Conservation (phyloP, 1,140 invertebrate genomes). For the Drosophila chauvacae region DNA sequence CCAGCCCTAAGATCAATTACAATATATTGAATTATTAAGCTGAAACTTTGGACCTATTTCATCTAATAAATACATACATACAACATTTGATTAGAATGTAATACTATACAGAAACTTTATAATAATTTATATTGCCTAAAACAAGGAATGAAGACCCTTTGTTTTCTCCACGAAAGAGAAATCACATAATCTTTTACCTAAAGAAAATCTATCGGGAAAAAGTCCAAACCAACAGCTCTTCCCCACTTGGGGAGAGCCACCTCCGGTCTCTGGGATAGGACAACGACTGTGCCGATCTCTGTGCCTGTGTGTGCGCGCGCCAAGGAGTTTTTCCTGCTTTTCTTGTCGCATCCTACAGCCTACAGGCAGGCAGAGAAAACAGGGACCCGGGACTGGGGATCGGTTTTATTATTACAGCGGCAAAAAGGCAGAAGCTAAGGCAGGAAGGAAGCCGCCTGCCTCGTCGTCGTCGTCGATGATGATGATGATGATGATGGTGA, state of each 20-base stretch:
- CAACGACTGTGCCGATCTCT: slow-evolving; percentile 42
- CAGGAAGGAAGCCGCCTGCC: slow-evolving; percentile 72
- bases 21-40: no score
- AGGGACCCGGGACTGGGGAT: slow-evolving; percentile 25
- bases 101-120: neutral
- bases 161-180: no score
- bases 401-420: slow-evolving; percentile 73
- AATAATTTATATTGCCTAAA: no score
- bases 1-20: no score
- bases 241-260: slow-evolving; percentile 20
- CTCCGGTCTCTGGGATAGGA: slow-evolving; percentile 52
- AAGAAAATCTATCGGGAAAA: slow-evolving; percentile 33
- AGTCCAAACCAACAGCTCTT: slow-evolving; percentile 2
- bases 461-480: neutral
- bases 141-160: no score
- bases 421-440: slow-evolving; percentile 23
- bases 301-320: slow-evolving; percentile 46
- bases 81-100: no score
- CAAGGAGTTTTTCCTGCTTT: slow-evolving; percentile 83
- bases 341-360: slow-evolving; percentile 76
- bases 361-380: slow-evolving; percentile 21
- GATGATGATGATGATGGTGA: slow-evolving; percentile 13
- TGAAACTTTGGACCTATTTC: no score
- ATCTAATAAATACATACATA: no score
- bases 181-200: no score